A percentile compares a stretch with the other conserved stretches of the same genome.
These are phyloP conservation scores for Numenius phaeopus DNA, from an alignment of 2,797 vertebrate species.

Conservation along the genomic window DNA sequence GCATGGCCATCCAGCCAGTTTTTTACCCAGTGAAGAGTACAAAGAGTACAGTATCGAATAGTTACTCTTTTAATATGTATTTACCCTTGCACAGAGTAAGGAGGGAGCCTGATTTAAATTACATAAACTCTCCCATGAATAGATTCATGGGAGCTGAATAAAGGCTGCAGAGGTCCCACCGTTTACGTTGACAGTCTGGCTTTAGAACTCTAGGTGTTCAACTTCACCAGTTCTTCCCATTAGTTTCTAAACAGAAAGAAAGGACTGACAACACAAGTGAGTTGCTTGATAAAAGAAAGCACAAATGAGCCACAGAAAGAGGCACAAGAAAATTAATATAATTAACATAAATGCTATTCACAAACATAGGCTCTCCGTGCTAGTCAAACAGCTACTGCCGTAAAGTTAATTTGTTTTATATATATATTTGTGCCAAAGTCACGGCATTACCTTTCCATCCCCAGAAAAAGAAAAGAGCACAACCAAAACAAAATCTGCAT, in stretches of 20 bases:
- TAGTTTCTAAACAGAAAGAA: not conserved
- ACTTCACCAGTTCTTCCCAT: not conserved
- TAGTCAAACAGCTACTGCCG: not conserved
- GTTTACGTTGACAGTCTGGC: not conserved
- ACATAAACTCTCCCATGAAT: not conserved
- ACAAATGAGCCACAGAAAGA: not conserved
- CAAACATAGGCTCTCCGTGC: not conserved
- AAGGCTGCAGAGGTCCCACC: not conserved
- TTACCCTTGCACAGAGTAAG: not conserved
- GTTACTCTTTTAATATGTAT: not conserved
- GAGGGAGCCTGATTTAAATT: not conserved
- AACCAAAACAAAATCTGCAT: slow-evolving; percentile 77
- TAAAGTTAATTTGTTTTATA: not conserved
- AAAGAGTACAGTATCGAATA: not conserved
- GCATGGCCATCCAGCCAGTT: too few species aligned
- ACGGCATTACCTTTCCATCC: slow-evolving; percentile 33
- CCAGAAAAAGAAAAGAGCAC: slow-evolving; percentile 33
- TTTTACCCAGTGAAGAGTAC: too few species aligned
- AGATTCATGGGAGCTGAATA: not conserved
- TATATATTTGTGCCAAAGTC: slow-evolving; percentile 37
- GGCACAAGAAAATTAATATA: not conserved
- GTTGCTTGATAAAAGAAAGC: not conserved
- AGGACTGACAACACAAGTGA: not conserved
- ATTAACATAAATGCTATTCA: not conserved
- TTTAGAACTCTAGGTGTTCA: not conserved